Percentiles rank a stretch among this genome's conserved stretches.
Evolutionary conservation across 2,888 invertebrate genomes (phyloP).

Genomic region (Corythucha ciliata): DNA sequence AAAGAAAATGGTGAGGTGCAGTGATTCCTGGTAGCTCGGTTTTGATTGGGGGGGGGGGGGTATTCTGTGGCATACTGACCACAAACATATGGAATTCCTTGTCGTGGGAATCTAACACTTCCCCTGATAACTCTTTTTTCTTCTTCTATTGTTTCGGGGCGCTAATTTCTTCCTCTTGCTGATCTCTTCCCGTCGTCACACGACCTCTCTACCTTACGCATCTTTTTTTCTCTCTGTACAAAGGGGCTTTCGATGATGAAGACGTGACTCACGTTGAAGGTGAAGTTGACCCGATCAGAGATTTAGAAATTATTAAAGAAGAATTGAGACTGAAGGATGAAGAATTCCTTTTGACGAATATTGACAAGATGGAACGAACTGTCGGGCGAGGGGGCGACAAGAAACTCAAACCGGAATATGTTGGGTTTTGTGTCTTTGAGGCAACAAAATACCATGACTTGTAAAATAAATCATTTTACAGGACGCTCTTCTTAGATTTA

Average conservation of each 20-base stretch:
- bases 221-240: slow-evolving; percentile 25
- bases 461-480: slow-evolving; percentile 40
- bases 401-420: slow-evolving; percentile 90
- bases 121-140: neutral
- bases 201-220: too few relatives aligned
- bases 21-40: neutral
- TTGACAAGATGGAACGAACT: slow-evolving; percentile 79
- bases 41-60: neutral
- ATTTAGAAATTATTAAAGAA: slow-evolving; percentile 91
- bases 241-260: slow-evolving; percentile 94
- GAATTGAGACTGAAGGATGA: slow-evolving; percentile 91
- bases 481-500: slow-evolving; percentile 81
- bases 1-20: neutral
- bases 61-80: slow-evolving; percentile 2
- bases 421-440: slow-evolving; percentile 42
- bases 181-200: too few relatives aligned
- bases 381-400: slow-evolving; percentile 83
- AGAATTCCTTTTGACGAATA: slow-evolving; percentile 68
- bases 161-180: too few relatives aligned
- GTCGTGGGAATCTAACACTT: neutral
- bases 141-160: neutral
- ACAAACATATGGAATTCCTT: slow-evolving; percentile 2
- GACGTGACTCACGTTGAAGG: slow-evolving; percentile 98
- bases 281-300: slow-evolving; percentile 93
- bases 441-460: neutral